Evolutionary conservation across 2,113 vertebrate genomes (phyloP).

Genomic region (Seriola rivoliana): DNA sequence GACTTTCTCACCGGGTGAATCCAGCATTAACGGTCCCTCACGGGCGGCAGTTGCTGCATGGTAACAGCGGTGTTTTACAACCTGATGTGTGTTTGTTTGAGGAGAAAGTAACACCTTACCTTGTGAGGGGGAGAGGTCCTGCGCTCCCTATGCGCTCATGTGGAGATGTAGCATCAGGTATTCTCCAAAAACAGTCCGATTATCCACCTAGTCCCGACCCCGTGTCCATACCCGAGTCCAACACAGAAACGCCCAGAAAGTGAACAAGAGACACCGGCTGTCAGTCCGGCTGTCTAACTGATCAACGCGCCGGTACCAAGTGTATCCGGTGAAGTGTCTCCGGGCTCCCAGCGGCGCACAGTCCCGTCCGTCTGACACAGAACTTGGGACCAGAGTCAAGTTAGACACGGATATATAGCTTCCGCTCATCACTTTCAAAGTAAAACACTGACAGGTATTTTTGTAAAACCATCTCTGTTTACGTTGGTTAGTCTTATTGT

Average conservation of each 20-base stretch:
- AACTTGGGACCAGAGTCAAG: constrained; percentile 45
- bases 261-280: neutral
- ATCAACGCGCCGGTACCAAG: neutral
- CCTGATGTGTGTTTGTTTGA: neutral
- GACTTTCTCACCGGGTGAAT: neutral
- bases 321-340: constrained; percentile 29
- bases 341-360: constrained; percentile 18
- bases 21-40: neutral
- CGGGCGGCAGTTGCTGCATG: neutral
- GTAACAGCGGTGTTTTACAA: no score
- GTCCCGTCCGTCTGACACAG: constrained; percentile 33
- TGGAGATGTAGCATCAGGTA: constrained; percentile 62
- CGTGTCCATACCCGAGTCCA: neutral
- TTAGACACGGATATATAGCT: neutral
- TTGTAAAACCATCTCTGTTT: neutral
- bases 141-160: constrained; percentile 62
- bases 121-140: constrained; percentile 30
- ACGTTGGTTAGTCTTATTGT: neutral
- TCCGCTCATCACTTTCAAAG: constrained; percentile 33
- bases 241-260: neutral
- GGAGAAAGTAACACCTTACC: constrained; percentile 65
- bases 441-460: constrained; percentile 5
- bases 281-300: neutral
- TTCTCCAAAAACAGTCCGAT: constrained; percentile 3
- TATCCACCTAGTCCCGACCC: neutral